These are phyloP conservation scores for Cyprinodon variegatus DNA, from an alignment of 2,113 vertebrate genomes.

Conservation along the genomic window DNA sequence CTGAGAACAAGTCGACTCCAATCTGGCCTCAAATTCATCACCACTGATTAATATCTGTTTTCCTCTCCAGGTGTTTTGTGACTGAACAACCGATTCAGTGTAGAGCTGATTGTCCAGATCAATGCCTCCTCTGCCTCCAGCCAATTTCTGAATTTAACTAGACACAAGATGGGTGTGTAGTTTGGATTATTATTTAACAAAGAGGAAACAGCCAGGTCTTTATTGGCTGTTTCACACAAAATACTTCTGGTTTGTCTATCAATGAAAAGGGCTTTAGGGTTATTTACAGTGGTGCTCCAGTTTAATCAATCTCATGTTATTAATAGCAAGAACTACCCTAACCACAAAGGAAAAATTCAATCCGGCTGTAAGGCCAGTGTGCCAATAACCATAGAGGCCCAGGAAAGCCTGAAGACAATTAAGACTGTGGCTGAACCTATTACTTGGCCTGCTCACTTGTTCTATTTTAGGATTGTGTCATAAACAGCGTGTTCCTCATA, in stretches of 20 bases:
- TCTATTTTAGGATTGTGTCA: constrained; percentile 34
- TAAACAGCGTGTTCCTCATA: constrained; percentile 26
- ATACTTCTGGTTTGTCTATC: constrained; percentile 9
- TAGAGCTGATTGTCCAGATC: constrained; percentile 10
- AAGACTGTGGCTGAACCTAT: constrained; percentile 13
- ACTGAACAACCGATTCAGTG: constrained; percentile 14
- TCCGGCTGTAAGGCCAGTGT: not conserved
- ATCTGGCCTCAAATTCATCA: constrained; percentile 7
- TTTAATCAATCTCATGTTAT: constrained; percentile 9
- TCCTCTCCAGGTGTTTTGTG: not conserved
- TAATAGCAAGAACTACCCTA: constrained; percentile 10
- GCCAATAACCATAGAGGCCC: constrained; percentile 5
- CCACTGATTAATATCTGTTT: constrained; percentile 20
- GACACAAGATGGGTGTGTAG: constrained; percentile 2
- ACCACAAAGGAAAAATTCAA: constrained; percentile 18
- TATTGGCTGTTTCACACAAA: constrained; percentile 30
- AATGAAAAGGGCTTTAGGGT: constrained; percentile 2
- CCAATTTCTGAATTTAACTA: constrained; percentile 4
- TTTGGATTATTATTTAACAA: constrained; percentile 20
- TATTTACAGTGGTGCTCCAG: not conserved
- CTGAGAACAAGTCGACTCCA: constrained; percentile 23
- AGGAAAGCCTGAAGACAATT: constrained; percentile 26
- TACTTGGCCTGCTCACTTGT: constrained; percentile 10
- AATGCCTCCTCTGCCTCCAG: not conserved
- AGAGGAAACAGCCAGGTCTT: constrained; percentile 9